Percentiles rank a stretch among this genome's conserved stretches.
Conservation (phyloP, 2,888 invertebrate genomes). For the Hermodice carunculata region DNA sequence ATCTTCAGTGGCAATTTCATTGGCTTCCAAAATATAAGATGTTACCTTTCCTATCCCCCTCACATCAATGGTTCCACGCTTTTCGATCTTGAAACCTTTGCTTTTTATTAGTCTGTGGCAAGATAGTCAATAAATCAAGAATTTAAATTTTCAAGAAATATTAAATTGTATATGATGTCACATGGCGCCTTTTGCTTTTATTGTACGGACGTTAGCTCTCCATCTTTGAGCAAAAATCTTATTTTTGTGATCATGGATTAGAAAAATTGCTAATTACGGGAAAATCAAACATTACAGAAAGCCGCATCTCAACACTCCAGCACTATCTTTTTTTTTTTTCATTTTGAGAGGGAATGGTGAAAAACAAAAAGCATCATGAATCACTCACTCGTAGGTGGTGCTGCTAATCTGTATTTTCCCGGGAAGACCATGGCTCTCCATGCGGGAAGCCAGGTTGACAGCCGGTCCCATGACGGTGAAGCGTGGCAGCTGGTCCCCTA, state of each 20-base stretch:
- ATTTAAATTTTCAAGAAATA: too few species aligned
- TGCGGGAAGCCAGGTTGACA: constrained; percentile 56
- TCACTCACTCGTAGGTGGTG: constrained; percentile 47
- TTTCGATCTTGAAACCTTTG: constrained; percentile 45
- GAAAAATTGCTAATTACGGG: too few species aligned
- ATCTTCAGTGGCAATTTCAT: constrained; percentile 41
- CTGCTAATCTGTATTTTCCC: constrained; percentile 52
- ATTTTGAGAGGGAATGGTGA: too few species aligned
- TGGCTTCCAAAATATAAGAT: constrained; percentile 48
- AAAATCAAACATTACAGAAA: too few species aligned
- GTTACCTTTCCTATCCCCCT: constrained; percentile 44
- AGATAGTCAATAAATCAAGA: too few species aligned
- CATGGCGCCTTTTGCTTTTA: too few species aligned
- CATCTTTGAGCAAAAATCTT: too few species aligned
- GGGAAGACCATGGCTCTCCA: constrained; percentile 60
- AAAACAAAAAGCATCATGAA: not conserved
- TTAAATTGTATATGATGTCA: too few species aligned
- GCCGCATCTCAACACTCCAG: too few species aligned
- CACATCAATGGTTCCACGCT: constrained; percentile 50
- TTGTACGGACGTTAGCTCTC: too few species aligned
- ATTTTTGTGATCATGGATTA: too few species aligned
- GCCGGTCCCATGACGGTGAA: constrained; percentile 57
- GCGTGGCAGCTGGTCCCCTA: constrained; percentile 53
- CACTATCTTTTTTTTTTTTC: too few species aligned
- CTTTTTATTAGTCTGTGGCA: constrained; percentile 40